A percentile compares a stretch with the other conserved stretches of the same genome.
phyloP scores from a whole-genome alignment of 1,140 invertebrate genomes.

The Dufourea novaeangliae region DNA sequence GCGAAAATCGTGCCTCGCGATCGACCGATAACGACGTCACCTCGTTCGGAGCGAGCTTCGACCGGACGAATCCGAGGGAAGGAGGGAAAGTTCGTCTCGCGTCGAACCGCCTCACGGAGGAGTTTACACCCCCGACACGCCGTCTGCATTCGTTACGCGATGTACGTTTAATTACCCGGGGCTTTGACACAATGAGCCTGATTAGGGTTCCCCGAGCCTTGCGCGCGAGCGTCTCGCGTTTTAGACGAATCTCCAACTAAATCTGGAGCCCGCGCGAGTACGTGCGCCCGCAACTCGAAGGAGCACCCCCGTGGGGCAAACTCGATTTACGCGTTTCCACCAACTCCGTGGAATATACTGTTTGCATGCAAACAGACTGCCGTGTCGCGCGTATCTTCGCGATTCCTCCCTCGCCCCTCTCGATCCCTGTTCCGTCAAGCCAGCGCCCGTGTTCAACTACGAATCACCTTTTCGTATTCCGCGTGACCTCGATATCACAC shows the following conservation, averaged over 20 bases:
- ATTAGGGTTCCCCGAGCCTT: neutral
- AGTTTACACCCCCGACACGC: neutral
- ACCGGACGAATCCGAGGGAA: neutral
- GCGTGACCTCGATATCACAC: too few species aligned
- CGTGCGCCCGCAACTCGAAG: slow-evolving; percentile 5
- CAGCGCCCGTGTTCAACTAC: too few species aligned
- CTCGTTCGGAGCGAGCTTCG: neutral
- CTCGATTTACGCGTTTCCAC: slow-evolving; percentile 33
- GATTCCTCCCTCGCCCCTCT: neutral
- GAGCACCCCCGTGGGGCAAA: neutral
- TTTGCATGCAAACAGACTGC: slow-evolving; percentile 9
- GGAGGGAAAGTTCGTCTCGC: neutral
- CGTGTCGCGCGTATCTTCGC: neutral
- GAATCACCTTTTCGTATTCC: too few species aligned
- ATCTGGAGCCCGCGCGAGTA: neutral
- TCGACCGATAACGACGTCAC: too few species aligned
- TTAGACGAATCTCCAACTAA: slow-evolving; percentile 18
- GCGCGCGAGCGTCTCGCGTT: slow-evolving; percentile 9
- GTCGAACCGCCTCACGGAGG: neutral
- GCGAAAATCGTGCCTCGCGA: neutral
- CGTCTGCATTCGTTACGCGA: neutral
- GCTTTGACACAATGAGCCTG: slow-evolving; percentile 32
- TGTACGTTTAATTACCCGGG: slow-evolving; percentile 20
- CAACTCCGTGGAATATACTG: slow-evolving; percentile 10
- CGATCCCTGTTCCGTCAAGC: too few species aligned